Conservation (phyloP, 2,797 vertebrate species). For the Macropus fuliginosus region DNA sequence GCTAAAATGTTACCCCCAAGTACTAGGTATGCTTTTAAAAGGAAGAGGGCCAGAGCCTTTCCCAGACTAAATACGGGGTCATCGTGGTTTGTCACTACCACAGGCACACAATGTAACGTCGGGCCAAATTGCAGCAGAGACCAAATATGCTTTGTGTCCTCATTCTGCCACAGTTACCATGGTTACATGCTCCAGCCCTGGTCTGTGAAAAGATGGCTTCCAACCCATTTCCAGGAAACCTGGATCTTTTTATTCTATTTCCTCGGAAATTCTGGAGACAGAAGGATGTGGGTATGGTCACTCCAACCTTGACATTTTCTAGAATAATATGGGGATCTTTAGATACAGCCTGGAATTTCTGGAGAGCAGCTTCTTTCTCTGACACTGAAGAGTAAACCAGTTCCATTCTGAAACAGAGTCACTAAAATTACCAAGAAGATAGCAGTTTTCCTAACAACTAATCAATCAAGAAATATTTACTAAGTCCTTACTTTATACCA, state of each 20-base stretch:
- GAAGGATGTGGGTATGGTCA: background rate
- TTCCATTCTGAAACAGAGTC: background rate
- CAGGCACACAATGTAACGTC: background rate
- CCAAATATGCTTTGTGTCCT: conserved; percentile 61
- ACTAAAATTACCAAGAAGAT: background rate
- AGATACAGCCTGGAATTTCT: background rate
- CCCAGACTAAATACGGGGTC: background rate
- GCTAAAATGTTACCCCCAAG: background rate
- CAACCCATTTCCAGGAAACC: background rate
- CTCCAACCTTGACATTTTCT: background rate
- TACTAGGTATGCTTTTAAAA: background rate
- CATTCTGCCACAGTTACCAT: conserved; percentile 64
- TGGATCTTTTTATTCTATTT: conserved; percentile 32
- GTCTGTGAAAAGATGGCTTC: conserved; percentile 29
- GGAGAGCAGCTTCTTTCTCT: background rate
- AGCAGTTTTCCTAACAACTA: background rate
- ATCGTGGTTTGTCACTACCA: background rate
- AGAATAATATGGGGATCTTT: fast-evolving
- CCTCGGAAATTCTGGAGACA: conserved; percentile 27
- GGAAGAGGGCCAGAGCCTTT: background rate
- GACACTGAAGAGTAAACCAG: conserved; percentile 7
- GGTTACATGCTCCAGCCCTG: conserved; percentile 42
- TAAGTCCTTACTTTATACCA: background rate
- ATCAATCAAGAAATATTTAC: background rate
- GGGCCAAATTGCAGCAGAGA: conserved; percentile 50